These are phyloP conservation scores for Pristionchus maxplancki DNA, from an alignment of 2,888 invertebrate species.

Conservation along the genomic window DNA sequence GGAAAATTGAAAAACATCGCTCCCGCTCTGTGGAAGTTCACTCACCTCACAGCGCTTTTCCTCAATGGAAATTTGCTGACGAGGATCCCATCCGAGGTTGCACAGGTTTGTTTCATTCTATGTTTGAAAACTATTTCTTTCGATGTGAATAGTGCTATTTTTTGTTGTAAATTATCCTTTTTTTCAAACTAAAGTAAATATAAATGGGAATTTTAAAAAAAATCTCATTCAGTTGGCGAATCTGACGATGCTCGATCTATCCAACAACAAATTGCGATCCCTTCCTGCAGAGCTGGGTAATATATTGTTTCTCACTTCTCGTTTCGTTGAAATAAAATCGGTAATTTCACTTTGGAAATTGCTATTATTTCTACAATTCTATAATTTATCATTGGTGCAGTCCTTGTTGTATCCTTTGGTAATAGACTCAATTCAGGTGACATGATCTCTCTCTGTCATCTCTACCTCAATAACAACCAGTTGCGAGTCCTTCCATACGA, in stretches of 20 bases:
- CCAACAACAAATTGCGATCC: conserved; percentile 93
- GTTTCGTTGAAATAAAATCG: neutral
- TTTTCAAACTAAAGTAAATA: too few relatives aligned
- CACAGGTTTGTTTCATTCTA: conserved; percentile 79
- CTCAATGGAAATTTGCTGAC: conserved; percentile 95
- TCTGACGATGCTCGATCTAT: conserved; percentile 91
- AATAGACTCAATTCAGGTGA: conserved; percentile 83
- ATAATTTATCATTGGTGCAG: neutral
- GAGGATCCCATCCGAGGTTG: conserved; percentile 92
- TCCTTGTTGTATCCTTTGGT: too few relatives aligned
- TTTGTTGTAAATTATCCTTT: neutral
- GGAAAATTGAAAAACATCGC: conserved; percentile 95
- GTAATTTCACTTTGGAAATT: neutral
- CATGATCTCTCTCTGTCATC: conserved; percentile 94
- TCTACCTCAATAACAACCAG: conserved; percentile 94
- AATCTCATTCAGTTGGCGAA: conserved; percentile 84
- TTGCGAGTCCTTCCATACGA: conserved; percentile 95
- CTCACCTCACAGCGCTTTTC: conserved; percentile 93
- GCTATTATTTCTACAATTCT: too few relatives aligned
- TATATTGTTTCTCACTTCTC: neutral
- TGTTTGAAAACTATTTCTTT: neutral
- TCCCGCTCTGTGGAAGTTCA: conserved; percentile 90
- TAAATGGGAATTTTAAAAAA: too few relatives aligned
- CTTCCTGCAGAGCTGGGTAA: conserved; percentile 93
- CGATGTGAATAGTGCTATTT: neutral